Base-by-base conservation (phyloP, 2,797 vertebrate species). In the Steatocranus sp. region DNA sequence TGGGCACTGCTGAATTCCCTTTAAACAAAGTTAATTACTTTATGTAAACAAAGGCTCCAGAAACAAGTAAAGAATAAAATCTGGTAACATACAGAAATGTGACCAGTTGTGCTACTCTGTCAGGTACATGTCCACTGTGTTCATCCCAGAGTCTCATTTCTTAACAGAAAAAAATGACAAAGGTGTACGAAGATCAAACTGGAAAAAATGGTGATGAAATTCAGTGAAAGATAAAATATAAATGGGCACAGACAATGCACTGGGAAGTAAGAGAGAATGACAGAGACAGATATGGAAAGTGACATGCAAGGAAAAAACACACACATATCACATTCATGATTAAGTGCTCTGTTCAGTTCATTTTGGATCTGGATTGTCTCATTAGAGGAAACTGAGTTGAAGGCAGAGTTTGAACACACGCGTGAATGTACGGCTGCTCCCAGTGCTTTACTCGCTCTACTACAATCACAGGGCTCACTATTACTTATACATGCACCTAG, bases 401-500 rank as follows among this genome's bases (percentile, higher is more conserved):
- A 77, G 82, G 68, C 79, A 61, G 83, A 43, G 32, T 50, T 86
- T n/a, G 81, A 79, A 88, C 84, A 79, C 83, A 76, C 43, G 48
- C 54, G 61, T 54, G 61, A 80, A 75, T 81, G 81, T 77, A 25
- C 43, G 1, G 25, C 68, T 49, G 68, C 23, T 53, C 51, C 12
- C 23, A 14, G 6, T 25, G 51, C 7, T 49, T 48, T 73, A 32
- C 68, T 73, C 5, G 2, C 61, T 78, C 36, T 11, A n/a, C 81
- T 36, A 61, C 82, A 85, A 78, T 86, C 76, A 83, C 83, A 82
- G 81, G 79, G 58, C 75, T 87, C 84, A 4, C 3, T 48, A 87
- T 93, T 53, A 87, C 80, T 92, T 89, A 92, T 92, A 89, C 83
- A 93, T 86, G 75, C 0, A 4, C 46, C 50, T 56, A 74, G 63